Evolutionary conservation across 2,113 vertebrate species (phyloP).

Genomic region (Dicerorhinus sumatrensis): DNA sequence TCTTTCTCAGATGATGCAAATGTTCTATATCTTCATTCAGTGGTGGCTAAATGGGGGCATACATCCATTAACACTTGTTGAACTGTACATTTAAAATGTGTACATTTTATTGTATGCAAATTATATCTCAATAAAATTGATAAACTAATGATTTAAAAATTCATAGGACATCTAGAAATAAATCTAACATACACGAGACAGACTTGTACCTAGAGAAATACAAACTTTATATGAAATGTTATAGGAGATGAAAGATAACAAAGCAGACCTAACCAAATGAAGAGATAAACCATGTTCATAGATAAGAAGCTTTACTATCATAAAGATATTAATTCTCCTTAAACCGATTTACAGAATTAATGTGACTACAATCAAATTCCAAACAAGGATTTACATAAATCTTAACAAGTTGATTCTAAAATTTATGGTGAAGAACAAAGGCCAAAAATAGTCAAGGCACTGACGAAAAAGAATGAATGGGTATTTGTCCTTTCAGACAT

Average conservation of each 20-base stretch:
- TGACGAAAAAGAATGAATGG: background rate
- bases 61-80: background rate
- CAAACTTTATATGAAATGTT: background rate
- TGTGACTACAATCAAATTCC: background rate
- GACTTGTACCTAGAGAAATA: background rate
- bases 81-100: background rate
- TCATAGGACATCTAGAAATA: background rate
- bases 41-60: background rate
- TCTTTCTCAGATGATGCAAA: background rate
- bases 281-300: background rate
- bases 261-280: background rate
- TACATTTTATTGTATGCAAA: background rate
- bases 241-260: background rate
- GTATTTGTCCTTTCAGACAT: background rate
- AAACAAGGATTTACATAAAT: background rate
- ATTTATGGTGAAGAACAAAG: background rate
- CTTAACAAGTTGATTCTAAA: background rate
- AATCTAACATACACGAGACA: background rate
- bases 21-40: background rate
- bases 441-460: background rate
- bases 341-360: background rate
- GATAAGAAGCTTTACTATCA: background rate
- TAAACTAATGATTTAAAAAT: constrained; percentile 15
- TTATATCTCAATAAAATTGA: background rate
- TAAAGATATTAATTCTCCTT: background rate